Conservation (phyloP, 2,113 vertebrate species). For the Cettia cetti region DNA sequence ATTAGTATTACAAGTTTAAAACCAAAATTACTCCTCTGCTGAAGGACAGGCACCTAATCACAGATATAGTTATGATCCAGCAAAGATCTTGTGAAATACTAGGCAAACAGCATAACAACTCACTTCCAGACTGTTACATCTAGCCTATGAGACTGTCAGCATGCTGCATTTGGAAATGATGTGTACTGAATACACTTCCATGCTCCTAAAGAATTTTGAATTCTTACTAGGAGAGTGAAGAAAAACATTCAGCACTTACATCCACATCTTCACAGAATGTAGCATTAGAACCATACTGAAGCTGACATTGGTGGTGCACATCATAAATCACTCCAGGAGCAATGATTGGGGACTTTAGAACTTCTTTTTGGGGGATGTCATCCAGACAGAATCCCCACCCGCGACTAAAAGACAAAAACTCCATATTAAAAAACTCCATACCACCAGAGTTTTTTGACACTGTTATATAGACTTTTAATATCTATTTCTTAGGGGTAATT, state of each 20-base stretch:
- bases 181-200: not conserved
- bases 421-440: not conserved
- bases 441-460: not conserved
- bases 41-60: not conserved
- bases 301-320: slow-evolving; percentile 93
- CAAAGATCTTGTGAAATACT: not conserved
- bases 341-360: slow-evolving; percentile 82
- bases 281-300: slow-evolving; percentile 93
- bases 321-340: slow-evolving; percentile 93
- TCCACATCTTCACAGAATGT: slow-evolving; percentile 93
- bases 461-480: not conserved
- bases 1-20: not conserved
- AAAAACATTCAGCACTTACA: slow-evolving; percentile 71
- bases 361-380: slow-evolving; percentile 89
- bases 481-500: not conserved
- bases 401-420: slow-evolving; percentile 73
- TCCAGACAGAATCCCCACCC: slow-evolving; percentile 96
- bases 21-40: not conserved
- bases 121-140: not conserved
- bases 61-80: fast-evolving
- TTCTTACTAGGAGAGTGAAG: not conserved
- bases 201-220: not conserved
- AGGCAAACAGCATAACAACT: not conserved
- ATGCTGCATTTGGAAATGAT: not conserved
- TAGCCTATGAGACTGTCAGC: not conserved